These are phyloP conservation scores for Microchrysa polita DNA, from an alignment of 2,888 invertebrate species.

Conservation along the genomic window DNA sequence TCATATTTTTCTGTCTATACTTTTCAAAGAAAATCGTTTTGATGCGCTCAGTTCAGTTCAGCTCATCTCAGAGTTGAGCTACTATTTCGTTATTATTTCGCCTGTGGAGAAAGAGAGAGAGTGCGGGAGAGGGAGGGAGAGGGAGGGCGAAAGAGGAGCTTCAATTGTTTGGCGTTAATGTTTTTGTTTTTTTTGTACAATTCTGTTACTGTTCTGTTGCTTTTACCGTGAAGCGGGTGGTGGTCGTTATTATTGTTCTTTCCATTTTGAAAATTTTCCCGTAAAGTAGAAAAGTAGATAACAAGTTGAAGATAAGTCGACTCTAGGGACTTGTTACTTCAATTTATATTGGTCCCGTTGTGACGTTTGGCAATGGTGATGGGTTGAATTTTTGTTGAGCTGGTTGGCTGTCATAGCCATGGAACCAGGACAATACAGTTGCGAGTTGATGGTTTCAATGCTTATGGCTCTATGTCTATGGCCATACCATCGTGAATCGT, in stretches of 20 bases:
- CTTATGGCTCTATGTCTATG: too few relatives aligned
- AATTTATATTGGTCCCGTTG: slow-evolving; percentile 11
- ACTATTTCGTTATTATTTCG: too few relatives aligned
- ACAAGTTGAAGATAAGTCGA: slow-evolving; percentile 48
- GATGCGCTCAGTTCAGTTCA: too few relatives aligned
- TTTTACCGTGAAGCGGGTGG: background rate
- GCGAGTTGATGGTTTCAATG: too few relatives aligned
- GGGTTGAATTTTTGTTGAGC: too few relatives aligned
- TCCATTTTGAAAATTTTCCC: slow-evolving; percentile 20
- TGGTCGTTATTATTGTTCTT: slow-evolving; percentile 2
- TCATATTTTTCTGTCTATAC: background rate
- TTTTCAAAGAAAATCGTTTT: slow-evolving; percentile 12
- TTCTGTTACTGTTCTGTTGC: slow-evolving; percentile 2
- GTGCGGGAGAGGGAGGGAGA: too few relatives aligned
- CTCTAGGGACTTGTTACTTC: slow-evolving; percentile 45
- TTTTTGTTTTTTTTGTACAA: slow-evolving; percentile 14
- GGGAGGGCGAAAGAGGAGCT: too few relatives aligned
- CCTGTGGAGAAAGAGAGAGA: too few relatives aligned
- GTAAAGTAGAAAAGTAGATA: slow-evolving; percentile 40
- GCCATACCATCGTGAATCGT: too few relatives aligned
- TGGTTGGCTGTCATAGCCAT: too few relatives aligned
- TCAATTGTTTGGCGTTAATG: slow-evolving; percentile 3
- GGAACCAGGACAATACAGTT: too few relatives aligned
- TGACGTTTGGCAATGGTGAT: background rate
- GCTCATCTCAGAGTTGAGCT: too few relatives aligned